phyloP scores from a whole-genome alignment of 2,888 invertebrate genomes.

The Ptilodon capucinus region DNA sequence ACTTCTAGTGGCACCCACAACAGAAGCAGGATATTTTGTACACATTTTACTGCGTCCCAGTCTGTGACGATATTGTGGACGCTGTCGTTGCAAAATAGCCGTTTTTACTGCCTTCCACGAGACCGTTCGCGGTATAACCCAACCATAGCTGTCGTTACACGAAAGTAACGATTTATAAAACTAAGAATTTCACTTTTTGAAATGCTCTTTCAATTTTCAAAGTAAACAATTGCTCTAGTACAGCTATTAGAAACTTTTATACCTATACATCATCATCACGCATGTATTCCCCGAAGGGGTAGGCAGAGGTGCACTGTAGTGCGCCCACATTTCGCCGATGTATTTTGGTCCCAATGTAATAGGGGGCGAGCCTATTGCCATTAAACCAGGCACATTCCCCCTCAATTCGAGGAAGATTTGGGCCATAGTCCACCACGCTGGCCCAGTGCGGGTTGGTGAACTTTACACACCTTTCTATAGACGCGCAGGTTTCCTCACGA shows the following conservation, averaged over 20 bases:
- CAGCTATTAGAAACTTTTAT: slow-evolving; percentile 4
- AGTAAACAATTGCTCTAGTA: slow-evolving; percentile 2
- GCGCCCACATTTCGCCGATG: no score
- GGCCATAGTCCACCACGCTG: no score
- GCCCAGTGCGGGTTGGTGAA: no score
- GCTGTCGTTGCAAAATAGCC: slow-evolving; percentile 71
- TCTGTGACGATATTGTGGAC: slow-evolving; percentile 76
- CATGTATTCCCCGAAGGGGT: no score
- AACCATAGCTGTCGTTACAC: slow-evolving; percentile 39
- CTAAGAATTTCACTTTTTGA: slow-evolving; percentile 9
- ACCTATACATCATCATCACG: no score
- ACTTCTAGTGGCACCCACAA: slow-evolving; percentile 58
- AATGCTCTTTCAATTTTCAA: not conserved
- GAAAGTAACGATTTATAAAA: slow-evolving; percentile 28
- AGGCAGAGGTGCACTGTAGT: no score
- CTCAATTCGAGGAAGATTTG: no score
- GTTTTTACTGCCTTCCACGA: slow-evolving; percentile 72
- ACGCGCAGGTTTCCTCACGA: no score
- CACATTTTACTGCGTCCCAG: slow-evolving; percentile 78
- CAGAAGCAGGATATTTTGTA: slow-evolving; percentile 75
- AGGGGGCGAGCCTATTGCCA: no score
- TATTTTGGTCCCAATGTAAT: no score
- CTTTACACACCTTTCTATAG: no score
- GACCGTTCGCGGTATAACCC: slow-evolving; percentile 55
- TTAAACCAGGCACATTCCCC: no score